These are phyloP conservation scores for Theretra japonica DNA, from an alignment of 2,888 invertebrate genomes.

Conservation along the genomic window DNA sequence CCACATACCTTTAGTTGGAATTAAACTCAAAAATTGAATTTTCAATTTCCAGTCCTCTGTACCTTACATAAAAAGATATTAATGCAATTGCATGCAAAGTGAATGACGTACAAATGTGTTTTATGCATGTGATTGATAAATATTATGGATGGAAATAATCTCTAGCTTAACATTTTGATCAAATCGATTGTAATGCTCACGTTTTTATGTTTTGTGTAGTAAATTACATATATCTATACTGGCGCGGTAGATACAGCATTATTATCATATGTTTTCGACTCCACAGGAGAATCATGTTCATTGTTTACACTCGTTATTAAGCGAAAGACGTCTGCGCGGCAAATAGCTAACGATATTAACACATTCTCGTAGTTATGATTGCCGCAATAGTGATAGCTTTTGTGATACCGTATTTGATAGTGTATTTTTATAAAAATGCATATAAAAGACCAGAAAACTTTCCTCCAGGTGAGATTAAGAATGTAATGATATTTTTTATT, in stretches of 20 bases:
- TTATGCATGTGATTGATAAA: not conserved
- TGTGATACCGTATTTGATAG: constrained; percentile 53
- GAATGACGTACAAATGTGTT: not conserved
- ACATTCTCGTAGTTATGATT: not conserved
- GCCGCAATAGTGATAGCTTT: constrained; percentile 8
- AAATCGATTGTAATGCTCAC: not conserved
- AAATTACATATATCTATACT: not conserved
- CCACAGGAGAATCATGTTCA: not conserved
- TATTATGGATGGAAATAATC: not conserved
- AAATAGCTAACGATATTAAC: not conserved
- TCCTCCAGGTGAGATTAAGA: constrained; percentile 82
- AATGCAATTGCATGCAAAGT: not conserved
- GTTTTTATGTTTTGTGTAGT: not conserved
- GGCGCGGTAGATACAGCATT: not conserved
- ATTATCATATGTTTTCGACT: not conserved
- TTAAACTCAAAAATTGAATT: too few relatives aligned
- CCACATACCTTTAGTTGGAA: too few relatives aligned
- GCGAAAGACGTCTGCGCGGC: not conserved
- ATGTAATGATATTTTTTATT: too few relatives aligned
- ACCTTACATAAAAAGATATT: too few relatives aligned
- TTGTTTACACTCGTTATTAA: constrained; percentile 10
- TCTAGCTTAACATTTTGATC: not conserved
- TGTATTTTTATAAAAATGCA: constrained; percentile 68
- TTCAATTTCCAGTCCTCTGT: too few relatives aligned
- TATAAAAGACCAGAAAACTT: constrained; percentile 77